Evolutionary conservation across 2,888 invertebrate species (phyloP).

Genomic region (Chrysomela aeneicollis): DNA sequence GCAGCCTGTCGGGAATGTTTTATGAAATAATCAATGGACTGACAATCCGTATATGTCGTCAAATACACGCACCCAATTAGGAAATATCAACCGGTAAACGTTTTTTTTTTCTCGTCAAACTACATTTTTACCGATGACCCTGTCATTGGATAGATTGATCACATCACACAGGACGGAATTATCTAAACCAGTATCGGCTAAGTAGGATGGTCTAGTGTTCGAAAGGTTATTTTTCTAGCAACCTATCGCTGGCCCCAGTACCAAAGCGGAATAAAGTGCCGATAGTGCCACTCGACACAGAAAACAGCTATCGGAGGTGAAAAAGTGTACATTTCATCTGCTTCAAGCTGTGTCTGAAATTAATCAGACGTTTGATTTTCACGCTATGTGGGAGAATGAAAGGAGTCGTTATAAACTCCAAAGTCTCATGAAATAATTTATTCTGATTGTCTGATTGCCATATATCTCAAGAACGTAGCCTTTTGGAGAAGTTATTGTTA

Average conservation of each 20-base stretch:
- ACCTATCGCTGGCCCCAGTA: neutral
- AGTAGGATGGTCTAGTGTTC: neutral
- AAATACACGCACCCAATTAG: slow-evolving; percentile 12
- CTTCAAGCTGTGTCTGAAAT: neutral
- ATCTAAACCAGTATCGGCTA: neutral
- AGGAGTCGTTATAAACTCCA: too few species aligned
- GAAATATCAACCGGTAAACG: slow-evolving; percentile 26
- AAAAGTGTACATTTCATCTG: neutral
- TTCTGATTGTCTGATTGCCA: too few species aligned
- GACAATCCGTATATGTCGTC: slow-evolving; percentile 12
- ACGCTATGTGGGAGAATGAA: too few species aligned
- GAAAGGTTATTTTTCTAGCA: neutral
- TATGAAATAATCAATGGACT: slow-evolving; percentile 5
- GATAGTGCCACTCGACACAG: neutral
- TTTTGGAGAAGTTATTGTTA: too few species aligned
- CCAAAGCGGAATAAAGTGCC: neutral
- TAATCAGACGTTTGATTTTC: too few species aligned
- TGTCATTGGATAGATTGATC: neutral
- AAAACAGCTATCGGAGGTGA: neutral
- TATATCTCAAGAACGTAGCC: too few species aligned
- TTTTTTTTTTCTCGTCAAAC: slow-evolving; percentile 24
- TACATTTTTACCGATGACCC: slow-evolving; percentile 19
- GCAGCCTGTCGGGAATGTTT: neutral
- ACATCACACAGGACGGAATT: slow-evolving; percentile 4
- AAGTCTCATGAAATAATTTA: too few species aligned